Base-by-base conservation (phyloP, 2,113 vertebrate genomes). In the Ia io region DNA sequence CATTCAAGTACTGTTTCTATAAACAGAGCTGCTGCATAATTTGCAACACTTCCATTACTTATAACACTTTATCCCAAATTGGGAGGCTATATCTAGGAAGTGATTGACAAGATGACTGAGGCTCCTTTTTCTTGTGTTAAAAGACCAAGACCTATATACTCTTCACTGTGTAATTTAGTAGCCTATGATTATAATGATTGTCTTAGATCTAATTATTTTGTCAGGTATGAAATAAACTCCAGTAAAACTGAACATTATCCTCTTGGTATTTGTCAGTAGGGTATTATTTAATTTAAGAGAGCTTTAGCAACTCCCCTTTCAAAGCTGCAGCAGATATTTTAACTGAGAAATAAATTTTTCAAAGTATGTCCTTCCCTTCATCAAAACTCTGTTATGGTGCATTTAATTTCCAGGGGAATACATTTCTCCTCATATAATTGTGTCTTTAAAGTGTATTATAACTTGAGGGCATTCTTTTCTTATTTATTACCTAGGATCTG, bases 161-260 rank as follows among this genome's bases (percentile, higher is more conserved):
- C 65, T 90, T 77, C 47, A 94, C 53, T 77, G 0, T 97, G 40
- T 97, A 96, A 98, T 98, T 98, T 98, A 93, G 90, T 69, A 97
- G 73, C 83, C 95, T 97, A 4, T 98, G 96, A 97, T 98, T 98
- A 97, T 97, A 98, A 98, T 97, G 94, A 97, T 96, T 98, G 95
- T 92, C 88, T 95, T 95, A 93, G 88, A 98, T 83, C 9, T 51
- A 97, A 88, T 98, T 95, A 94, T 97, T 98, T 96, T 94, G 73
- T 97, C 80, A 98, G 96, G 87, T 92, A 96, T 93, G 87, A 97
- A 87, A 97, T 93, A 96, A 97, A 97, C 61, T 92, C 69, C 82
- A 92, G 83, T 95, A 96, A 95, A 97, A 83, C 40, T 96, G 69
- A 96, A 78, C 59, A 84, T 87, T 94, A 70, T 7, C 32, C 44